Evolutionary conservation across 2,113 vertebrate species (phyloP).

Genomic region (Onychostruthus taczanowskii): DNA sequence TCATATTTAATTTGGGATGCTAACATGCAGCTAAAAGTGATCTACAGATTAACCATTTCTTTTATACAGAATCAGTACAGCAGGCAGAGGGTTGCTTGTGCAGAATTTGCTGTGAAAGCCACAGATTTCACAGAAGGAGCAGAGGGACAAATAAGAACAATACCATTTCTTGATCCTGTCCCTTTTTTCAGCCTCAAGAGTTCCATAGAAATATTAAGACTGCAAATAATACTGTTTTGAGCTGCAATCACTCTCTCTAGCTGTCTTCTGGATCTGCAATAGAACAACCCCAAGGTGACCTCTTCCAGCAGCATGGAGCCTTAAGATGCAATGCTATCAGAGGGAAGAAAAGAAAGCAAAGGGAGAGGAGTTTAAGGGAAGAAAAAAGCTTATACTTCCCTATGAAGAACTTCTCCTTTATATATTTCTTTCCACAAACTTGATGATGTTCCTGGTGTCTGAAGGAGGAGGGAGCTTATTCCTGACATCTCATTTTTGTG

Average conservation of each 20-base stretch:
- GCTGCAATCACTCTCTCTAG: slow-evolving; percentile 16
- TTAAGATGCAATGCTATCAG: not conserved
- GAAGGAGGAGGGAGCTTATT: not conserved
- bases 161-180: not conserved
- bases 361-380: not conserved
- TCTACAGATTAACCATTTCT: slow-evolving; percentile 57
- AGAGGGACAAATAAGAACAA: slow-evolving; percentile 9
- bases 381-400: not conserved
- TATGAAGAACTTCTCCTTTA: not conserved
- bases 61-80: accelerated
- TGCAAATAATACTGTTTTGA: slow-evolving; percentile 21
- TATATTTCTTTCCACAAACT: not conserved
- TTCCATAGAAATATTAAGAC: slow-evolving; percentile 47
- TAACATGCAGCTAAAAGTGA: slow-evolving; percentile 48
- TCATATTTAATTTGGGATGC: slow-evolving; percentile 65
- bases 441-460: not conserved
- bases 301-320: not conserved
- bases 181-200: slow-evolving; percentile 15
- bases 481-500: not conserved
- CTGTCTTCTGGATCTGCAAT: not conserved
- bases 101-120: not conserved
- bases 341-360: not conserved
- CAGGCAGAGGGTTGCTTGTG: not conserved
- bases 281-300: slow-evolving; percentile 44
- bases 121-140: not conserved